Evolutionary conservation across 1,140 invertebrate species (phyloP), one percentile per base, ranked within the genome.

Genomic region (Pachyrhynchus sulphureomaculatus): DNA sequence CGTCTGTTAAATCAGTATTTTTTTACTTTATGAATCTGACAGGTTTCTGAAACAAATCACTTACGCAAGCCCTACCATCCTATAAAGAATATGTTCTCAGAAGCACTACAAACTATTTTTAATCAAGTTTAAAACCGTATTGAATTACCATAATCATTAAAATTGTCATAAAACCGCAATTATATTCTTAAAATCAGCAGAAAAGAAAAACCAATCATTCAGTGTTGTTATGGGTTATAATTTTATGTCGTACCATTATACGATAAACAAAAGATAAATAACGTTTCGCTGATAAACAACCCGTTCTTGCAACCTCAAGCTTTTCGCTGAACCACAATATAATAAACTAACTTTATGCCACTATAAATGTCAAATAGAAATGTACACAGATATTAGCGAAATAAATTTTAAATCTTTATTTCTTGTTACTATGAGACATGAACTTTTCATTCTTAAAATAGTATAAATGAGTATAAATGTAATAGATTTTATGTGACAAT

Each of bases 271-370:
- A 55, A 45, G 53, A 55, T 55, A 55, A 55, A 55, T 44, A 45
- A 23, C 13, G 53, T 45, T 26, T 18, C 15, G 53, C 41, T 45
- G 39, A 55, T 55, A 55, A 55, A 55, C 24, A 18, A 24, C 23
- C 36, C 10, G 53, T 45, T 33, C 36, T 53, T 39, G 8, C 51
- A 53, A 36, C 10, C 24, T 42, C 21, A 5, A 15, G 51, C 29
- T 51, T 44, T 55, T 55, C 53, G 53, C 53, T 55, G 53, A 55
- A 55, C 51, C 23, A 20, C 39, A 34, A 32, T 44, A 55, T 34
- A 55, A 55, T 55, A 55, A 55, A 55, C 53, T 26, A 55, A 34
- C 53, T 55, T 55, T 55, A 55, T 55, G 53, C 34, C 39, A 55
- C 53, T 21, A 55, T 55, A 55, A 55, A 55, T 18, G 53, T 55